phyloP scores from a whole-genome alignment of 2,113 vertebrate species.

The Silurus glanis region DNA sequence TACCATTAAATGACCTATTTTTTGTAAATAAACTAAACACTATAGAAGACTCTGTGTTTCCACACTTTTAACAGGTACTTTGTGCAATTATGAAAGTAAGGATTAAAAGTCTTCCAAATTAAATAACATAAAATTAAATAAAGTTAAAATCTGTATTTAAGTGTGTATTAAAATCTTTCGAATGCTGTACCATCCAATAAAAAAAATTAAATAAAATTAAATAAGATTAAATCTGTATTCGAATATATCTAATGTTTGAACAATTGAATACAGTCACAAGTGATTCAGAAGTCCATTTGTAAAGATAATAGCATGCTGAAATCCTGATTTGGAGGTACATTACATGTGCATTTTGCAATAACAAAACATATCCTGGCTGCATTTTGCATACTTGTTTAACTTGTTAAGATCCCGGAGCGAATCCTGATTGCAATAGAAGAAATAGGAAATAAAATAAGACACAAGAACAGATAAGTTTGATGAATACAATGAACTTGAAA shows the following conservation, averaged over 20 bases:
- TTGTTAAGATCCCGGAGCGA: not conserved
- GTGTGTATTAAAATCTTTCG: too few relatives aligned
- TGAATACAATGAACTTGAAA: conserved; percentile 30
- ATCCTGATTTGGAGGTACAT: not conserved
- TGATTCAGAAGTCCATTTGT: not conserved
- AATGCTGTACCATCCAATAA: too few relatives aligned
- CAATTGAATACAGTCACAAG: not conserved
- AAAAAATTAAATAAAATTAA: too few relatives aligned
- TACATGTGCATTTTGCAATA: not conserved
- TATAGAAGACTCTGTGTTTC: too few relatives aligned
- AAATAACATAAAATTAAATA: too few relatives aligned
- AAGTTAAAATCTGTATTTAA: too few relatives aligned
- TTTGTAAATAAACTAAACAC: too few relatives aligned
- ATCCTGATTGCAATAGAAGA: not conserved
- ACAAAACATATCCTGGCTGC: not conserved
- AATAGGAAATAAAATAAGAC: not conserved
- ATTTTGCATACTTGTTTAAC: not conserved
- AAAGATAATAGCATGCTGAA: not conserved
- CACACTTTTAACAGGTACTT: too few relatives aligned
- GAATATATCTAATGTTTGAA: not conserved
- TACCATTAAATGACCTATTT: too few relatives aligned
- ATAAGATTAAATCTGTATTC: not conserved
- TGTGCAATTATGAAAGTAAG: too few relatives aligned
- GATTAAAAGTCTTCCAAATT: too few relatives aligned
- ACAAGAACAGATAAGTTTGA: conserved; percentile 1